Base-by-base conservation (phyloP, 2,888 invertebrate species). In the Tenodera sinensis region DNA sequence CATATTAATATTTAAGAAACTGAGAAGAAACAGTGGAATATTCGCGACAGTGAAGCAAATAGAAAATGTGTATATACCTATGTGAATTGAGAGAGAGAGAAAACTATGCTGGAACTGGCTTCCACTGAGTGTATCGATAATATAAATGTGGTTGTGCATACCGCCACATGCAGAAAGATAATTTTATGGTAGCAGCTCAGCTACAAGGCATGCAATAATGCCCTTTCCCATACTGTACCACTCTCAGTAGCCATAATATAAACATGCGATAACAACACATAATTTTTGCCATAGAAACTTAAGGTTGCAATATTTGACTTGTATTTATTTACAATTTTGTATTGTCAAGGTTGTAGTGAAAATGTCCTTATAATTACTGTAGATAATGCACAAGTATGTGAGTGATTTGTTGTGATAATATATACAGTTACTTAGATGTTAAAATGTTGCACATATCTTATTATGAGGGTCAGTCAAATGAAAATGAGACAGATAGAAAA, bases 351-450 rank as follows among this genome's bases (percentile, higher is more conserved):
- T 89, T 88, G 88, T 90, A 90, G 90, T 88, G 87, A 89, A 84
- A 88, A 87, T 89, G 83, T 89, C 89, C 89, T 87, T 88, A 87
- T 89, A 71, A 87, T 47, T 89, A 85, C 81, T 89, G 90, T 90
- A 90, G 89, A 84, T 89, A 86, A 84, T 90, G 88, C 90, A 90
- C 89, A 89, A 90, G 90, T 89, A 90, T 90, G 90, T 90, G 90
- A 90, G 90, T 90, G 90, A 90, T 90, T 90, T 90, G 90, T 90
- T 90, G 90, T 90, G 90, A 90, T 90, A 90, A 90, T 90, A 90
- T 90, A 90, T 90, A 90, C 90, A 89, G 89, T 90, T 90, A 90
- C 90, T 83, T 90, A 90, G 90, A 90, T 90, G 90, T 90, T 90
- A 90, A 28, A 84, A 34, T 28, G 28, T 71, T 71, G 54, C 54